phyloP scores from a whole-genome alignment of 1,140 invertebrate species.

The Macrosteles quadrilineatus region DNA sequence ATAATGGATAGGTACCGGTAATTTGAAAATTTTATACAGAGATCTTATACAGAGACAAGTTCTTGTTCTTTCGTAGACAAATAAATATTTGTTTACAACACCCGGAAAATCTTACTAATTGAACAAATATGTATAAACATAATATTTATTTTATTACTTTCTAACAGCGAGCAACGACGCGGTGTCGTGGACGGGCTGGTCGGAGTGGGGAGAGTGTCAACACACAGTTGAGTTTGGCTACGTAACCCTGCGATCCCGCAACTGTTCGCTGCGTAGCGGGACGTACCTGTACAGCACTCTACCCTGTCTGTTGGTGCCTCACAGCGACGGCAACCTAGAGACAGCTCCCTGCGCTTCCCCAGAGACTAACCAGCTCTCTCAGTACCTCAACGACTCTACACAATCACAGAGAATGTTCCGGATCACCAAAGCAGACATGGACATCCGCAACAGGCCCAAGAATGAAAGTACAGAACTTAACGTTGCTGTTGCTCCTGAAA shows the following conservation, averaged over 20 bases:
- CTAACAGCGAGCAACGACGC: constrained; percentile 40
- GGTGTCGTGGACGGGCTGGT: constrained; percentile 43
- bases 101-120: too few species aligned
- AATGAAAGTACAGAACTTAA: too few species aligned
- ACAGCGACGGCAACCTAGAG: constrained; percentile 10
- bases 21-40: too few species aligned
- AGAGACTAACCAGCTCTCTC: too few species aligned
- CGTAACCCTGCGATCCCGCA: constrained; percentile 36
- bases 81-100: not conserved
- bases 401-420: too few species aligned
- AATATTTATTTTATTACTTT: too few species aligned
- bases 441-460: too few species aligned
- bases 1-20: too few species aligned
- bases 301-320: constrained; percentile 33
- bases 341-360: constrained; percentile 3
- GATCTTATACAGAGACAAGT: too few species aligned
- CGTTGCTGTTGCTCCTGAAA: too few species aligned
- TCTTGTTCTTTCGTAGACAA: not conserved
- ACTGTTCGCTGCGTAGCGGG: constrained; percentile 40
- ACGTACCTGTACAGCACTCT: constrained; percentile 37
- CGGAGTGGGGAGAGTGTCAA: constrained; percentile 42
- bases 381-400: too few species aligned
- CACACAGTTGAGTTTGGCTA: constrained; percentile 28
- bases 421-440: too few species aligned
- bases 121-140: not conserved